Base-by-base conservation (phyloP, 2,113 vertebrate genomes). In the Otus sunia region DNA sequence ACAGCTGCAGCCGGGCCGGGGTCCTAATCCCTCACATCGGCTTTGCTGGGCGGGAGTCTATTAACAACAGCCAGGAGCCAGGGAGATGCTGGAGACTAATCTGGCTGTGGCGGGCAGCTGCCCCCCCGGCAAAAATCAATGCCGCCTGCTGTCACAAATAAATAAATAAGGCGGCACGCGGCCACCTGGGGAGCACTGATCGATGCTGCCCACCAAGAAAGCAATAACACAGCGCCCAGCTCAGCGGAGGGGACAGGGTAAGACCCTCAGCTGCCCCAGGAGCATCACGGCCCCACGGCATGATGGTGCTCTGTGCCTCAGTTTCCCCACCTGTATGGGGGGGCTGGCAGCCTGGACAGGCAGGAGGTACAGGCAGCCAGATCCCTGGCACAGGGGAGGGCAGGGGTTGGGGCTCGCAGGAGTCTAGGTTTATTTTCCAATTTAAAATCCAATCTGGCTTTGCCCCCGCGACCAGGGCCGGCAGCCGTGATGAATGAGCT, bases 381-480 rank as follows among this genome's bases (percentile, higher is more conserved):
- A 36, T 60, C 60, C 15, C 10, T 26, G 37, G 43, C 1, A 3
- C n/a, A 7, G 58, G 26, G 49, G 22, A 83, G 56, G 71, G 34
- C 75, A 88, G 23, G 37, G 53, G 7, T 32, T 29, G 36, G 78
- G 67, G 45, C 71, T 81, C 7, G 0, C 53, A 76, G 56, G 50
- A 66, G 9, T 55, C 63, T 27, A 22, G 84, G 94, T 92, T 88
- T 41, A 41, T 96, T 97, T 98, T 98, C 97, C 94, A 97, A 97
- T 98, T 98, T 97, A 97, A 97, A 98, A 97, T 98, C 97, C 97
- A 98, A 97, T 98, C 97, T 83, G 93, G 94, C 95, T 88, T 97
- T 77, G 45, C 86, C 95, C 92, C 96, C 58, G 29, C 17, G 75
- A 94, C 91, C 53, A 30, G 96, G 97, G 92, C 96, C 68, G 4